Evolutionary conservation across 2,797 vertebrate species (phyloP).

Genomic region (Hybognathus amarus): DNA sequence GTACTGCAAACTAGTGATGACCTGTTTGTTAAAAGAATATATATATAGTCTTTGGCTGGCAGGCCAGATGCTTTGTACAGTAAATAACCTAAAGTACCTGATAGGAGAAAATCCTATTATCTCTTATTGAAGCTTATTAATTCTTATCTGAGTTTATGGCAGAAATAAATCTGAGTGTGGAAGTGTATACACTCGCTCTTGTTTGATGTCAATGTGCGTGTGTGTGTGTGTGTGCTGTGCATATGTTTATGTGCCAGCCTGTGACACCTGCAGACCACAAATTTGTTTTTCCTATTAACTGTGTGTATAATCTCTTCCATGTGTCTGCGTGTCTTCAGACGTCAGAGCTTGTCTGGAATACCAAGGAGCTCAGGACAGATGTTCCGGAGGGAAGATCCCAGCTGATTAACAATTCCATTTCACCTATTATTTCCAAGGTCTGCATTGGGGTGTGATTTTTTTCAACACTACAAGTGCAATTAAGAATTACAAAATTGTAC

Average conservation of each 20-base stretch:
- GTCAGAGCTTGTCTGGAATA: slow-evolving; percentile 48
- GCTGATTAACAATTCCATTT: slow-evolving; percentile 51
- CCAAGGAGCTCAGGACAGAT: slow-evolving; percentile 53
- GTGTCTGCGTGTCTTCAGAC: slow-evolving; percentile 29
- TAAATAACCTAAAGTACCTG: slow-evolving; percentile 19
- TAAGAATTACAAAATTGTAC: background rate
- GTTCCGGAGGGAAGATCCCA: slow-evolving; percentile 34
- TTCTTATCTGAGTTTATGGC: slow-evolving; percentile 29
- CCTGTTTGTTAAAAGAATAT: background rate
- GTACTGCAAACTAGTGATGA: background rate
- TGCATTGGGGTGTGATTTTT: slow-evolving; percentile 18
- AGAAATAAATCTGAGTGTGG: slow-evolving; percentile 31
- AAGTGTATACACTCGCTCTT: slow-evolving; percentile 10
- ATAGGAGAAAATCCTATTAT: slow-evolving; percentile 18
- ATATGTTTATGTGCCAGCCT: slow-evolving; percentile 27
- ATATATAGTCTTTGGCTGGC: background rate
- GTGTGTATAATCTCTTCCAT: slow-evolving; percentile 35
- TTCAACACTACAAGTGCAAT: background rate
- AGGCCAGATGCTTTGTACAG: slow-evolving; percentile 26
- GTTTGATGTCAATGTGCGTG: background rate
- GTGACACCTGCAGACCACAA: slow-evolving; percentile 29
- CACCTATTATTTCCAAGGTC: slow-evolving; percentile 45
- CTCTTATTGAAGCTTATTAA: slow-evolving; percentile 34
- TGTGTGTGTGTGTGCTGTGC: background rate
- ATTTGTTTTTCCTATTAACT: slow-evolving; percentile 47